phyloP scores from a whole-genome alignment of 2,888 invertebrate species.

The Spilosoma lubricipeda region DNA sequence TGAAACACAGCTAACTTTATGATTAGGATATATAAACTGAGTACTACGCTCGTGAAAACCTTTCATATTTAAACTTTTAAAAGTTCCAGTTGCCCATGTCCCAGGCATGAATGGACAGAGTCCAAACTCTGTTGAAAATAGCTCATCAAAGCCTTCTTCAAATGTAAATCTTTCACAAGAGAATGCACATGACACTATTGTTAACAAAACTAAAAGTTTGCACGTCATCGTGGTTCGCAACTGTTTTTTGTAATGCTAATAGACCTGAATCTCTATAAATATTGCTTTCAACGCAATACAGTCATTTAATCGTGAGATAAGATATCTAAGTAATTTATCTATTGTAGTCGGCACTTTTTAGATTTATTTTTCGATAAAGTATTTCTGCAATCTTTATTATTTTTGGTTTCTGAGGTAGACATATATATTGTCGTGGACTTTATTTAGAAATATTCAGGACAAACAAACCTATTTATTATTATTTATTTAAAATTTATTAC shows the following conservation, averaged over 20 bases:
- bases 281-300: slow-evolving; percentile 13
- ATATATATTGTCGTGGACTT: too few relatives aligned
- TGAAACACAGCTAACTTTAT: not conserved
- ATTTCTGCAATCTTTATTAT: not conserved
- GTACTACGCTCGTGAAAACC: not conserved
- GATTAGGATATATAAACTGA: not conserved
- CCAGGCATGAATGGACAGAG: slow-evolving; percentile 34
- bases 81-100: not conserved
- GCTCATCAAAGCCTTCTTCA: slow-evolving; percentile 51
- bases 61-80: not conserved
- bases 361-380: slow-evolving; percentile 2
- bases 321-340: slow-evolving; percentile 35
- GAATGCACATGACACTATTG: slow-evolving; percentile 38
- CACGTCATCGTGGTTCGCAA: slow-evolving; percentile 40
- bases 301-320: slow-evolving; percentile 39
- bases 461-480: too few relatives aligned
- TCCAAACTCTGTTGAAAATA: slow-evolving; percentile 46
- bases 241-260: slow-evolving; percentile 33
- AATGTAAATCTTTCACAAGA: slow-evolving; percentile 61
- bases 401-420: too few relatives aligned
- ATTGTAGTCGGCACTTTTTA: not conserved
- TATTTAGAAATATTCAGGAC: too few relatives aligned
- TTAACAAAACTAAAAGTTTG: slow-evolving; percentile 34
- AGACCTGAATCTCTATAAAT: slow-evolving; percentile 39
- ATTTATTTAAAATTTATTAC: too few relatives aligned